Evolutionary conservation across 2,797 vertebrate species (phyloP).

Genomic region (Avahi laniger): DNA sequence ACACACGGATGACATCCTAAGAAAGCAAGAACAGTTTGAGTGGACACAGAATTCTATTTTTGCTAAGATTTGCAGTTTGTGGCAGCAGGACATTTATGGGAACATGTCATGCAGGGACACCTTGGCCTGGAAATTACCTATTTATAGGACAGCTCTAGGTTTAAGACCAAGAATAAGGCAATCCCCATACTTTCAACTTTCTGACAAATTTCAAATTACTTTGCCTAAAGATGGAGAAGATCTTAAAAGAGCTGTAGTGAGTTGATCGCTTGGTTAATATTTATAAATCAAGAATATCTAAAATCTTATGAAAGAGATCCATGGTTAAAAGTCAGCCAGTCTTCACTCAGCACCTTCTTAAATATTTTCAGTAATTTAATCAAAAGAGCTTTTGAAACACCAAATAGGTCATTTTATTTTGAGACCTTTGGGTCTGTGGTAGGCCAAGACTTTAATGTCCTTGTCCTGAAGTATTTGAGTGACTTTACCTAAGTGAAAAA

Average conservation of each 20-base stretch:
- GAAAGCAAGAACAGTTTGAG: neutral
- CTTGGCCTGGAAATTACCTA: slow-evolving; percentile 56
- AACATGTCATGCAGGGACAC: slow-evolving; percentile 70
- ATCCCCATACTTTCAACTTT: neutral
- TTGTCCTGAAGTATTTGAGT: neutral
- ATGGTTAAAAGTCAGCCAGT: neutral
- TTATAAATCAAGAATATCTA: slow-evolving; percentile 9
- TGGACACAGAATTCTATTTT: slow-evolving; percentile 39
- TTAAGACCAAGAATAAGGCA: slow-evolving; percentile 50
- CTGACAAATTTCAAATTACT: slow-evolving; percentile 37
- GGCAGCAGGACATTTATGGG: slow-evolving; percentile 23
- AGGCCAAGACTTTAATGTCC: neutral
- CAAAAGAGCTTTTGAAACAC: slow-evolving; percentile 50
- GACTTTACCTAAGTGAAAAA: neutral
- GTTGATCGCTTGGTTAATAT: neutral
- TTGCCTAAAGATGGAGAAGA: neutral
- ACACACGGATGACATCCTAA: neutral
- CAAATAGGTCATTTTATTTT: slow-evolving; percentile 39
- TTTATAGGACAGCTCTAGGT: slow-evolving; percentile 60
- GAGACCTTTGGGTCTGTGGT: slow-evolving; percentile 10
- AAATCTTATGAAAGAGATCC: neutral
- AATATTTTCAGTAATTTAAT: slow-evolving; percentile 32
- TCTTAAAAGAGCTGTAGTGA: neutral
- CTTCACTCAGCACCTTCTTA: neutral
- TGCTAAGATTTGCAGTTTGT: slow-evolving; percentile 39